Conservation (phyloP, 2,113 vertebrate genomes). For the Tyto alba region DNA sequence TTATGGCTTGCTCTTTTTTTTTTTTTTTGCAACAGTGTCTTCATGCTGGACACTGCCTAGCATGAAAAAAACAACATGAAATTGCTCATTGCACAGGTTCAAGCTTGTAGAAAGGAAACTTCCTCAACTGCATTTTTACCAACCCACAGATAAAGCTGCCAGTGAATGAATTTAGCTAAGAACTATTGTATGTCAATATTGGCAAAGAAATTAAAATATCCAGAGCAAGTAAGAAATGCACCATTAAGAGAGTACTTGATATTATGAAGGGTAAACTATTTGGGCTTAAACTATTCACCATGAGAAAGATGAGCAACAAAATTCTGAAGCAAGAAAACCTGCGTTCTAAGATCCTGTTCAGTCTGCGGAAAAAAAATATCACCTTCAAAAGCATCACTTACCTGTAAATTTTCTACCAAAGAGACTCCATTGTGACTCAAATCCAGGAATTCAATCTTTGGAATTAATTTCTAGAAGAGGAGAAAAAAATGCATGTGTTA, state of each 20-base stretch:
- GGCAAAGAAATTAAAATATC: background rate
- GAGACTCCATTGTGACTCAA: slow-evolving; percentile 91
- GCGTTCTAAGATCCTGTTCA: background rate
- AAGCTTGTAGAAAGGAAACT: background rate
- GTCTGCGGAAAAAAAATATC: rapidly evolving
- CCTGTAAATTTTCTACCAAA: slow-evolving; percentile 91
- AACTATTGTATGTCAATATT: background rate
- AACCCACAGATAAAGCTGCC: background rate
- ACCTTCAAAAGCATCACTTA: slow-evolving; percentile 27
- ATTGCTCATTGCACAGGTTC: background rate
- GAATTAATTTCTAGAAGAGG: slow-evolving; percentile 85
- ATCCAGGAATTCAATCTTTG: slow-evolving; percentile 93
- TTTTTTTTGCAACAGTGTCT: background rate
- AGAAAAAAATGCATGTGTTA: background rate
- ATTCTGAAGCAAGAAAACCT: background rate
- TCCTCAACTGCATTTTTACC: background rate
- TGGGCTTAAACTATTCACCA: background rate
- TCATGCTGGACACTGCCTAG: background rate
- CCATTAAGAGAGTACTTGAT: background rate
- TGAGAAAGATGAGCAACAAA: background rate
- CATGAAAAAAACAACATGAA: background rate
- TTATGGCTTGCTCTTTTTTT: background rate
- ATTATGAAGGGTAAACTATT: background rate
- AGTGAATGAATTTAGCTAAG: background rate
- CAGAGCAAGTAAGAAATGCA: background rate